Conservation (phyloP, 2,797 vertebrate species). For the Lutjanus campechanus region DNA sequence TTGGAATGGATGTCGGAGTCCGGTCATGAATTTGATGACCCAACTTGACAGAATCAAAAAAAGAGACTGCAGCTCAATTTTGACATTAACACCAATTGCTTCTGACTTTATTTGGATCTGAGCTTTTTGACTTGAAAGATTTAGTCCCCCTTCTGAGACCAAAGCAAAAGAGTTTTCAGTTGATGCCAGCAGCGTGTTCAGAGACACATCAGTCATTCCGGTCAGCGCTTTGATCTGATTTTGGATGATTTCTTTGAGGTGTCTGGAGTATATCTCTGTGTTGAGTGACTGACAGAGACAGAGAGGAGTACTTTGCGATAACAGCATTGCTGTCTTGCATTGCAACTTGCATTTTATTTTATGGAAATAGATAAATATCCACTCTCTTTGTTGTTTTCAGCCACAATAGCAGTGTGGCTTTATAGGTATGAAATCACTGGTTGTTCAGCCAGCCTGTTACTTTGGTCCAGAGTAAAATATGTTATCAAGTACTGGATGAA, state of each 20-base stretch:
- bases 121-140: slow-evolving; percentile 4
- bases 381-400: background rate
- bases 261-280: background rate
- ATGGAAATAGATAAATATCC: background rate
- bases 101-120: background rate
- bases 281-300: background rate
- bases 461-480: background rate
- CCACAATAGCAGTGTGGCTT: background rate
- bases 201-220: slow-evolving; percentile 22
- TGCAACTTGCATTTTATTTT: background rate
- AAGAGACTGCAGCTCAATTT: background rate
- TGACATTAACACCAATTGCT: background rate
- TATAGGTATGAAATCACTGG: background rate
- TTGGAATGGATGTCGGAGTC: background rate
- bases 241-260: background rate
- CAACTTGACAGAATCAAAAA: background rate
- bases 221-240: slow-evolving; percentile 2
- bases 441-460: background rate
- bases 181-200: background rate
- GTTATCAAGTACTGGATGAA: background rate
- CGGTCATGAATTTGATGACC: background rate
- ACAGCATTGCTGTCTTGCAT: background rate
- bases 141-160: background rate
- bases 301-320: background rate
- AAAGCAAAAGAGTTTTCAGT: slow-evolving; percentile 3